Evolutionary conservation across 2,888 invertebrate genomes (phyloP).

Genomic region (Caenorhabditis afra): DNA sequence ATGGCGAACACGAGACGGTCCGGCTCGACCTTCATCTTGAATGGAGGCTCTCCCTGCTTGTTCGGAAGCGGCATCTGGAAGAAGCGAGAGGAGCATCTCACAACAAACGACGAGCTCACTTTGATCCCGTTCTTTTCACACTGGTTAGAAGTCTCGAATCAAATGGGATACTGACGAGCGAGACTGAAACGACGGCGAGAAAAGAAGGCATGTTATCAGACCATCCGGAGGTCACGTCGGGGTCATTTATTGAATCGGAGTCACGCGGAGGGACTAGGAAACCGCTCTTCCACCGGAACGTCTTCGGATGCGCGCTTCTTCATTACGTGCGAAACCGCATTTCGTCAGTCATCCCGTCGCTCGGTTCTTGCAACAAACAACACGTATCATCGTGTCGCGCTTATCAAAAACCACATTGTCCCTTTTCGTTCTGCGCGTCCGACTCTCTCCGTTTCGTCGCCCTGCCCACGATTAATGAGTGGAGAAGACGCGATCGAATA

Average conservation of each 20-base stretch:
- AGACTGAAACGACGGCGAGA: background rate
- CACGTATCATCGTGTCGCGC: slow-evolving; percentile 19
- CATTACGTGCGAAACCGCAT: too few species aligned
- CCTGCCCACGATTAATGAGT: slow-evolving; percentile 26
- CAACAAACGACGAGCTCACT: slow-evolving; percentile 8
- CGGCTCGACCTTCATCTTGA: slow-evolving; percentile 68
- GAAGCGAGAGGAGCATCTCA: background rate
- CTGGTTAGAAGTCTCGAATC: slow-evolving; percentile 42
- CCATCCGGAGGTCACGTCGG: too few species aligned
- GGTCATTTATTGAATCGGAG: too few species aligned
- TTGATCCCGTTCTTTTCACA: slow-evolving; percentile 42
- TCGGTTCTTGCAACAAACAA: slow-evolving; percentile 42
- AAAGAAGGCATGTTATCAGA: background rate
- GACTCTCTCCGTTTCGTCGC: slow-evolving; percentile 38
- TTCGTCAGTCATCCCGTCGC: slow-evolving; percentile 2
- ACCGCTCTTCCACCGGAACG: too few species aligned
- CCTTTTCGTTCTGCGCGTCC: background rate
- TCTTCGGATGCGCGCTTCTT: too few species aligned
- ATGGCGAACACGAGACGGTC: slow-evolving; percentile 64
- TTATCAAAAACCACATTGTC: slow-evolving; percentile 25
- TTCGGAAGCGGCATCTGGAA: slow-evolving; percentile 62
- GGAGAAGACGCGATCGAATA: slow-evolving; percentile 2
- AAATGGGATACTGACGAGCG: slow-evolving; percentile 23
- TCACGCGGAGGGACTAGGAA: too few species aligned
- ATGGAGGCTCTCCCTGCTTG: slow-evolving; percentile 68